A percentile compares a stretch with the other conserved stretches of the same genome.
phyloP scores from a whole-genome alignment of 1,140 invertebrate genomes.

The Bombus vancouverensis region DNA sequence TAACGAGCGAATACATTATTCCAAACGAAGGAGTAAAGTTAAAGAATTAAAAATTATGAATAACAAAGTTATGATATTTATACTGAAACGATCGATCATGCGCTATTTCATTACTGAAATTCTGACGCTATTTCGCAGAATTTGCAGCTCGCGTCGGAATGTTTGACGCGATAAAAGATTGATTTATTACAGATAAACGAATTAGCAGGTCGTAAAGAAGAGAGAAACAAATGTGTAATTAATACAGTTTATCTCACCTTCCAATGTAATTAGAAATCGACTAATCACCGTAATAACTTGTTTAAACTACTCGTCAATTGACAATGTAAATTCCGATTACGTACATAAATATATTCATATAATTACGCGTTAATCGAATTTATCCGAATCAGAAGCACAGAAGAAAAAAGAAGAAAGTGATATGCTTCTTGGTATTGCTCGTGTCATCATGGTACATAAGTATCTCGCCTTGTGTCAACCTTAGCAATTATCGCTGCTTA shows the following conservation, averaged over 20 bases:
- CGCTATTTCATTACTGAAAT: background rate
- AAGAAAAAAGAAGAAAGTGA: background rate
- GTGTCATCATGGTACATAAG: background rate
- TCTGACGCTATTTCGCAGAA: background rate
- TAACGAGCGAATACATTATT: background rate
- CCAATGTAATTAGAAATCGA: constrained; percentile 29
- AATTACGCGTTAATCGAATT: background rate
- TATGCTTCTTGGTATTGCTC: background rate
- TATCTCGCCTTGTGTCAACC: background rate
- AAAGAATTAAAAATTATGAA: too few relatives aligned
- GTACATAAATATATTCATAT: constrained; percentile 7
- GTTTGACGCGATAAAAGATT: background rate
- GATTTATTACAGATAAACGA: constrained; percentile 13
- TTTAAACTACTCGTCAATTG: constrained; percentile 14
- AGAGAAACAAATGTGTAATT: background rate
- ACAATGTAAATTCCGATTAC: constrained; percentile 3
- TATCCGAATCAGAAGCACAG: background rate
- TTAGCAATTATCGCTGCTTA: background rate
- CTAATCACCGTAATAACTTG: constrained; percentile 24
- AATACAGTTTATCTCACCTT: constrained; percentile 23
- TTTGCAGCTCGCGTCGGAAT: background rate
- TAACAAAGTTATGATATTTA: constrained; percentile 2
- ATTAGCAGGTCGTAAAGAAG: background rate
- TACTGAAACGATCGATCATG: background rate
- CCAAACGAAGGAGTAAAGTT: background rate